Evolutionary conservation across 2,797 vertebrate genomes (phyloP).

Genomic region (Pseudochromis fuscus): DNA sequence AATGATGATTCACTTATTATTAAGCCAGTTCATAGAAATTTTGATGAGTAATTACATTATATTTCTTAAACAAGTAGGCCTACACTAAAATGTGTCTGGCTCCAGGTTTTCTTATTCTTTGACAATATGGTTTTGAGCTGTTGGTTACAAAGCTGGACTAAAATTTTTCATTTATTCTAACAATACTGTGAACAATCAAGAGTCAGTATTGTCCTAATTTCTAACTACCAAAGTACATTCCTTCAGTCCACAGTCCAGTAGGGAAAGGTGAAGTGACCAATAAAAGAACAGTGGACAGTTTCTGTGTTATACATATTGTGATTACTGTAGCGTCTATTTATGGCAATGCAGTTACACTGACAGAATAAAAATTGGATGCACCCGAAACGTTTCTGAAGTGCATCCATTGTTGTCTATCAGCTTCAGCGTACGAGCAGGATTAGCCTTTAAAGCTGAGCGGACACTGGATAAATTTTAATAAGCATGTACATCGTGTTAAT

Average conservation of each 20-base stretch:
- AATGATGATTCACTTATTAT: not conserved
- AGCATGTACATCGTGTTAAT: too few species aligned
- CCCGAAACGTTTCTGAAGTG: not conserved
- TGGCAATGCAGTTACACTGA: not conserved
- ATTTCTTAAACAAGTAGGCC: not conserved
- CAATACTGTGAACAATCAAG: too few species aligned
- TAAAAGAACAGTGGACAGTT: too few species aligned
- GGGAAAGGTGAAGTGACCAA: too few species aligned
- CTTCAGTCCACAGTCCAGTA: too few species aligned
- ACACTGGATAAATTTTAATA: too few species aligned
- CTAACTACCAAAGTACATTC: too few species aligned
- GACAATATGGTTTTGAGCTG: not conserved
- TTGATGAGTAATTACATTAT: not conserved
- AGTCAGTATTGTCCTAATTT: too few species aligned
- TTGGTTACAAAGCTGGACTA: too few species aligned
- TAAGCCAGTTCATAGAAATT: not conserved
- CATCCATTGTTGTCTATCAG: not conserved
- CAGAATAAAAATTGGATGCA: not conserved
- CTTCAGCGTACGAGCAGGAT: not conserved
- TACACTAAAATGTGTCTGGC: not conserved
- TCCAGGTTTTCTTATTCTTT: not conserved
- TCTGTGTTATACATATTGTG: too few species aligned
- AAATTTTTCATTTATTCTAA: too few species aligned
- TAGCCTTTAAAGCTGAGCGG: too few species aligned
- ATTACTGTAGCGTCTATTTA: not conserved